Evolutionary conservation across 2,888 invertebrate genomes (phyloP).

Genomic region (Aphidius colemani): DNA sequence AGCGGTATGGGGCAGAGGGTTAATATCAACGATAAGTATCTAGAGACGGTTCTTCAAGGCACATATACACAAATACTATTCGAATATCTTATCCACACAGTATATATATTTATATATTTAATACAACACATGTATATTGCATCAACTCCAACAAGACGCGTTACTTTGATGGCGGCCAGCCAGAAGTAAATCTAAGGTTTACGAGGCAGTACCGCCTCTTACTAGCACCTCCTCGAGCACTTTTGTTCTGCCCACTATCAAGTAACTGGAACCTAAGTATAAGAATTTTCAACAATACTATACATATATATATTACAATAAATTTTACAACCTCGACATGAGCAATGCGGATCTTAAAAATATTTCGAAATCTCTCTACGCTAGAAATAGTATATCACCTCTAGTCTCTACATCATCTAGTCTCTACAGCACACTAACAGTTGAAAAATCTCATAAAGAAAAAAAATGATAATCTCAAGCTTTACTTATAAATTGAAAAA

Average conservation of each 20-base stretch:
- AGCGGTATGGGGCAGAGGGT: constrained; percentile 28
- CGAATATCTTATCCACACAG: too few relatives aligned
- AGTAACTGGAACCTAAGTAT: not conserved
- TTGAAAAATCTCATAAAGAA: too few relatives aligned
- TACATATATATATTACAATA: constrained; percentile 51
- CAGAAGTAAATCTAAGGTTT: constrained; percentile 61
- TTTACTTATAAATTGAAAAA: too few relatives aligned
- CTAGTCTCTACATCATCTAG: too few relatives aligned
- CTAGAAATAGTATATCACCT: too few relatives aligned
- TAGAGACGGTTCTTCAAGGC: constrained; percentile 48
- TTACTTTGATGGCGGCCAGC: constrained; percentile 59
- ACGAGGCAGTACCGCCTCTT: constrained; percentile 61
- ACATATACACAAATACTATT: constrained; percentile 32
- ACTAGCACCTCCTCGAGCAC: constrained; percentile 60
- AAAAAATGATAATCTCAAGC: too few relatives aligned
- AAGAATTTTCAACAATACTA: not conserved
- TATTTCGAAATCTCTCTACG: too few relatives aligned
- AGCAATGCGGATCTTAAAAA: constrained; percentile 14
- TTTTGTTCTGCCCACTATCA: constrained; percentile 30
- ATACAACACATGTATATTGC: not conserved
- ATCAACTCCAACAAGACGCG: constrained; percentile 10
- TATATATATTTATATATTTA: too few relatives aligned
- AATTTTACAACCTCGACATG: constrained; percentile 43
- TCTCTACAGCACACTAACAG: too few relatives aligned
- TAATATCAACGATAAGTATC: constrained; percentile 57